Conservation (phyloP, 1,140 invertebrate species). For the Cydia pomonella region DNA sequence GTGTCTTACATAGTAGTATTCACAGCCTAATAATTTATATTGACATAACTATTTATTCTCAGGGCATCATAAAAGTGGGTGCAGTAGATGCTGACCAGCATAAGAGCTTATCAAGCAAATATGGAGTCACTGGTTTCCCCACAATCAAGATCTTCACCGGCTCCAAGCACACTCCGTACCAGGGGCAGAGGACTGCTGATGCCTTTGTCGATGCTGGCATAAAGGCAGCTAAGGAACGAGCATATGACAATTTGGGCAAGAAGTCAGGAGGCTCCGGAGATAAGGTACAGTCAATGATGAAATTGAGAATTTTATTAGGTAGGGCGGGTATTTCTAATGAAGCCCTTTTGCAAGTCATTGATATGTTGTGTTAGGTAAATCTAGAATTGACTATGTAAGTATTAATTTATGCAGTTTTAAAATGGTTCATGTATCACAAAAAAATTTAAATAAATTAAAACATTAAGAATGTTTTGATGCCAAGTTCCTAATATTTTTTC, state of each 20-base stretch:
- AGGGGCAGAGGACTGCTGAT: slow-evolving; percentile 92
- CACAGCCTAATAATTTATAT: not conserved
- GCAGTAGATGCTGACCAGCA: slow-evolving; percentile 96
- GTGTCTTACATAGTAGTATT: not conserved
- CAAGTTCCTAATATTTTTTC: no score
- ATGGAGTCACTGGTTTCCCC: slow-evolving; percentile 95
- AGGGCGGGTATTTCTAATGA: not conserved
- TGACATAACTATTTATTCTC: slow-evolving; percentile 27
- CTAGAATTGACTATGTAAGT: not conserved
- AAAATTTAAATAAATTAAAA: no score
- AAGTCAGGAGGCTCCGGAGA: slow-evolving; percentile 66
- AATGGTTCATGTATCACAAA: no score
- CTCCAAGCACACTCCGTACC: slow-evolving; percentile 94
- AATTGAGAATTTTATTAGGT: not conserved
- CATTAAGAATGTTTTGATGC: no score
- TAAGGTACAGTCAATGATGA: slow-evolving; percentile 61
- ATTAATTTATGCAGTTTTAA: not conserved
- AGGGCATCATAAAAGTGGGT: slow-evolving; percentile 96
- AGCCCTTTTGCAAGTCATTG: not conserved
- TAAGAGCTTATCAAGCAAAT: slow-evolving; percentile 89
- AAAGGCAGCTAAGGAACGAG: slow-evolving; percentile 86
- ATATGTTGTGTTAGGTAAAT: not conserved
- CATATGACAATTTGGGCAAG: slow-evolving; percentile 84
- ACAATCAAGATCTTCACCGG: slow-evolving; percentile 97
- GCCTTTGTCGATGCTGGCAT: slow-evolving; percentile 93